Percentiles rank a stretch among this genome's conserved stretches.
Conservation (phyloP, 2,888 invertebrate genomes). For the Epiblema foenella region DNA sequence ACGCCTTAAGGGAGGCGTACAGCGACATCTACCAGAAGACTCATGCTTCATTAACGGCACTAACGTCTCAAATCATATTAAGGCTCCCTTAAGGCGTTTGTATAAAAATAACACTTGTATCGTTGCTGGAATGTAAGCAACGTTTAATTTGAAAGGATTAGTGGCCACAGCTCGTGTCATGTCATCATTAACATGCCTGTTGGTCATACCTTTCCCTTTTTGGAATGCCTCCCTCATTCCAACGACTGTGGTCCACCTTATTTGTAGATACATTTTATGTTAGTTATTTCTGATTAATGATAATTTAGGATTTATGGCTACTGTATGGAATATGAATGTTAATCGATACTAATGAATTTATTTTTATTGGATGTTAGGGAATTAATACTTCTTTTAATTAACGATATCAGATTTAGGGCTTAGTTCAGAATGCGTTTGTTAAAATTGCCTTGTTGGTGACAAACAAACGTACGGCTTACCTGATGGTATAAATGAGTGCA, state of each 20-base stretch:
- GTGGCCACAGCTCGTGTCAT: constrained; percentile 29
- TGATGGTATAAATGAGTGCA: too few relatives aligned
- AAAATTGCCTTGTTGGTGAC: neutral
- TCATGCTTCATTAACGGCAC: too few relatives aligned
- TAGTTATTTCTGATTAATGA: constrained; percentile 4
- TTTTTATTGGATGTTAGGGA: neutral
- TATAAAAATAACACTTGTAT: too few relatives aligned
- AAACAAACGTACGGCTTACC: too few relatives aligned
- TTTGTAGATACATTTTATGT: constrained; percentile 1
- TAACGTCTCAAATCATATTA: too few relatives aligned
- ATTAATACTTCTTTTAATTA: neutral
- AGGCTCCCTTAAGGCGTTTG: too few relatives aligned
- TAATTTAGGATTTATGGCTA: constrained; percentile 21
- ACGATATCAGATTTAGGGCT: neutral
- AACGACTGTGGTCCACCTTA: neutral
- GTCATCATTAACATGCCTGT: constrained; percentile 19
- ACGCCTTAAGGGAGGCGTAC: too few relatives aligned
- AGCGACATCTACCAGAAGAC: too few relatives aligned
- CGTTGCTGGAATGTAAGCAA: constrained; percentile 16
- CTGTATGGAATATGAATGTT: neutral
- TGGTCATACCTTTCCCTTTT: constrained; percentile 20
- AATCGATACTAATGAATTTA: neutral
- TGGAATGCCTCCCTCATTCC: constrained; percentile 35
- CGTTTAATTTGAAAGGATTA: constrained; percentile 30
- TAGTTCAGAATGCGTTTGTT: neutral